phyloP scores from a whole-genome alignment of 2,888 invertebrate species.

The Mamestra brassicae region DNA sequence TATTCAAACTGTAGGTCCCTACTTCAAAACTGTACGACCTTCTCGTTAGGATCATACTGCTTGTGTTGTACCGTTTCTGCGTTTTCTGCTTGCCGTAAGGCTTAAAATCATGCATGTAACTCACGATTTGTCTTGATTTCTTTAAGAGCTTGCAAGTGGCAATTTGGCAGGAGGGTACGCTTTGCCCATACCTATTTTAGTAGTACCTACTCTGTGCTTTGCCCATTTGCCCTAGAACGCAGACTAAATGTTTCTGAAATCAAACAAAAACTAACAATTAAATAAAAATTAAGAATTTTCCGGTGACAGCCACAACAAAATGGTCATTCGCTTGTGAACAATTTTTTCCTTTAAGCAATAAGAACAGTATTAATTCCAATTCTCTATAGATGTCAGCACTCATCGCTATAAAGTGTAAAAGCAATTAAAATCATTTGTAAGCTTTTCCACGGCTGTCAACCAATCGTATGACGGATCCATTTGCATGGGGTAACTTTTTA shows the following conservation, averaged over 20 bases:
- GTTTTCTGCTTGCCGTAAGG: not conserved
- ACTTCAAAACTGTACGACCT: no score
- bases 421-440: constrained; percentile 75
- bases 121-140: not conserved
- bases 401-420: constrained; percentile 56
- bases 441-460: constrained; percentile 72
- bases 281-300: not conserved
- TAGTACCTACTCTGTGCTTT: no score
- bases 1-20: no score
- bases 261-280: no score
- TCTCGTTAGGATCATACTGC: no score
- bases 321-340: not conserved
- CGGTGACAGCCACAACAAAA: not conserved
- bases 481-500: constrained; percentile 62
- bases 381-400: constrained; percentile 69
- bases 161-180: not conserved
- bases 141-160: not conserved
- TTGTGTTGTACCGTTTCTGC: not conserved
- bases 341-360: not conserved
- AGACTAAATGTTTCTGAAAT: not conserved
- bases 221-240: not conserved
- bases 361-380: constrained; percentile 63
- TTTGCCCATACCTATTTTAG: not conserved
- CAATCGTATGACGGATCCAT: constrained; percentile 53
- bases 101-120: no score